Evolutionary conservation across 2,888 invertebrate genomes (phyloP), one percentile per base, ranked within the genome.

Genomic region (Tanytarsus gracilentus): DNA sequence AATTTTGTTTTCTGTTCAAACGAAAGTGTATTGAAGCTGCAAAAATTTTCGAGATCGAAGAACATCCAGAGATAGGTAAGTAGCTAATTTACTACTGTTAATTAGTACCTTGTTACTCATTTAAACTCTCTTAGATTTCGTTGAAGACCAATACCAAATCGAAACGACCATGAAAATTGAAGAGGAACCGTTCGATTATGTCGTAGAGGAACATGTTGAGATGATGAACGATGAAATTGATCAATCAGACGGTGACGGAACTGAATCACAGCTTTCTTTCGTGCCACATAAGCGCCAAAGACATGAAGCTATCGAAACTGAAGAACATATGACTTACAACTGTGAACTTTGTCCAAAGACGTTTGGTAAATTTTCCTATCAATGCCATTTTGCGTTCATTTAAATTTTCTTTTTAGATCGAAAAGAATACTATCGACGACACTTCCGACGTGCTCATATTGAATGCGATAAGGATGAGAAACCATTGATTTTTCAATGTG

Each of bases 321-420:
- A 21, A 36, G 21, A 9, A 14, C 16, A 16, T 3, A 30, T 23
- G 7, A 14, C 36, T 33, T 53, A 23, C 44, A 44, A n/a, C n/a
- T 44, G 53, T 30, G 53, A 53, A 14, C 7, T 23, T 2, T 53
- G 53, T 36, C 23, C 53, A 14, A 53, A 53, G 25, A 23, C 21
- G 1, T 53, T 53, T 7, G 36, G 50, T 50, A 50, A 50, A 16
- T 50, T 26, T 4, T 5, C 7, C 25, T 16, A 49, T 11, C 40
- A 8, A 40, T 7, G 14, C 7, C 3, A 7, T 40, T 40, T 3
- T 18, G 3, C 8, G 40, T 3, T 4, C 48, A 48, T 7, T 23
- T 4, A 4, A 40, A 44, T 18, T 49, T 26, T 26, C 11, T 3
- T 23, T 25, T 7, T 14, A 50, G 50, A 30, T n/a, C 53, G 36